Evolutionary conservation across 2,113 vertebrate genomes (phyloP).

Genomic region (Periophthalmus modestus): DNA sequence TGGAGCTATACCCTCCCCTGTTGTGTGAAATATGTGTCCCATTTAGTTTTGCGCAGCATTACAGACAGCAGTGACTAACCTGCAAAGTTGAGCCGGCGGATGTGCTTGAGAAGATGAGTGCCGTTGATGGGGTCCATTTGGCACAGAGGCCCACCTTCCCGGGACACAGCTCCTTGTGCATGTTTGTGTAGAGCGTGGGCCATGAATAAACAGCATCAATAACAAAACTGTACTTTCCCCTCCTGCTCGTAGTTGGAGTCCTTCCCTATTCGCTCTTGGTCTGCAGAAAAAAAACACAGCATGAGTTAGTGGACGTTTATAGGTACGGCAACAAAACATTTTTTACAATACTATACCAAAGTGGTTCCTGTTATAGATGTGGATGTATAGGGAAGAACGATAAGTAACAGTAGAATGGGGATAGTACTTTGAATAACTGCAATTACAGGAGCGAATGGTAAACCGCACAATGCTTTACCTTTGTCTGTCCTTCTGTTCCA

Average conservation of each 20-base stretch:
- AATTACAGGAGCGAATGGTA: too few relatives aligned
- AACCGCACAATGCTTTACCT: too few relatives aligned
- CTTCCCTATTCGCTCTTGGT: conserved; percentile 93
- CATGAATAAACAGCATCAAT: conserved; percentile 95
- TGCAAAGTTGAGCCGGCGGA: conserved; percentile 92
- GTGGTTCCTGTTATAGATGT: background rate
- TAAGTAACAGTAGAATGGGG: background rate
- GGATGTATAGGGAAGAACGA: background rate
- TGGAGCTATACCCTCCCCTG: background rate
- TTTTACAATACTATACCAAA: background rate
- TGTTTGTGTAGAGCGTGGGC: conserved; percentile 93
- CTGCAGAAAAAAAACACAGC: conserved; percentile 67
- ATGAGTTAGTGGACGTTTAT: background rate
- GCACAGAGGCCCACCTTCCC: conserved; percentile 90
- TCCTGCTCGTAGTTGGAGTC: conserved; percentile 94
- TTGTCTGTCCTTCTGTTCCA: too few relatives aligned
- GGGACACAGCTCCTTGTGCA: conserved; percentile 91
- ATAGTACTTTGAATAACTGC: too few relatives aligned
- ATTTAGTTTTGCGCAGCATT: background rate
- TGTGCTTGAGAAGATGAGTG: conserved; percentile 91
- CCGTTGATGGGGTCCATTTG: conserved; percentile 93
- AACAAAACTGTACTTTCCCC: conserved; percentile 96
- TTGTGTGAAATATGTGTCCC: conserved; percentile 5
- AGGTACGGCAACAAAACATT: background rate
- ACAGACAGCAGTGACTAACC: conserved; percentile 74